Base-by-base conservation (phyloP, 2,888 invertebrate genomes). In the Erannis defoliaria region DNA sequence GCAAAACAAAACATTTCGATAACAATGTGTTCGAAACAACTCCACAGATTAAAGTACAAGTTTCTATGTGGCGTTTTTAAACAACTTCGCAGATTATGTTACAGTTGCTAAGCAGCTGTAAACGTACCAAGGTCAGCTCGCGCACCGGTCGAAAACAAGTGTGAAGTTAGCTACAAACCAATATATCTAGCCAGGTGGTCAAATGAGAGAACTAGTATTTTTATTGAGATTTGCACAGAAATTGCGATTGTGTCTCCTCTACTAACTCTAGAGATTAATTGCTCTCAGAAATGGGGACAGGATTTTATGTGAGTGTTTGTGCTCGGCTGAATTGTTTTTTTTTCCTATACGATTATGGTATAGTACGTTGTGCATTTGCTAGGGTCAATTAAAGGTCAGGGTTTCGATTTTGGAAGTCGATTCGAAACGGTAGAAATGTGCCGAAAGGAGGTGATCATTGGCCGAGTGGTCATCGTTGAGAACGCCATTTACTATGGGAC, bases 131-230 rank as follows among this genome's bases (percentile, higher is more conserved):
- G 64, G 64, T 51, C 57, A n/a, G 26, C 26, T 8, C 26, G 26
- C 26, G 26, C 16, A 4, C 10, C 29, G 46, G 31, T 29, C 43
- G 33, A 55, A 42, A 65, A 65, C 61, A 62, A 14, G 61, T n/a
- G 51, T 35, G 61, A 65, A 65, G 58, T 58, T 65, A 37, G 51
- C 58, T 6, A 16, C 61, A 23, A 19, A 40, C 2, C 5, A 2
- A 16, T 16, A 29, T 10, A 2, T 1, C 2, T 10, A 9, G 3
- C 5, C 23, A 29, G 12, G 5, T 5, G 43, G 18, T 18, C 29
- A 29, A 9, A 10, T 18, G 1, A 2, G 14, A 6, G n/a, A 23
- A 43, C 23, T 14, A n/a, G 12, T n/a, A 5, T 0, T 42, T 23
- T 5, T 6, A n/a, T 1, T 14, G 0, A 23, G 14, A 8, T 14